Base-by-base conservation (phyloP, 2,888 invertebrate genomes). In the Andrena camellia region DNA sequence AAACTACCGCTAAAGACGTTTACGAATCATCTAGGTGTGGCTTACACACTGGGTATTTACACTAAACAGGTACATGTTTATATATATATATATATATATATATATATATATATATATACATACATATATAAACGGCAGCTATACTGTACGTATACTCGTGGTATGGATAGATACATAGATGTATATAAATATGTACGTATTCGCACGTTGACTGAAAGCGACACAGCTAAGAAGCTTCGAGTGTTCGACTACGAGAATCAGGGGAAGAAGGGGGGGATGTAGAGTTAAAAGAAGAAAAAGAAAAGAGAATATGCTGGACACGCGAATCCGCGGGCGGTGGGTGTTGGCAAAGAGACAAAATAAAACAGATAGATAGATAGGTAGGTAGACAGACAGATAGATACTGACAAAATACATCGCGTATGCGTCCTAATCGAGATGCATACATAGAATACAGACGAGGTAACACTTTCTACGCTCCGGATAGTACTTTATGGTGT, bases 141-240 rank as follows among this genome's bases (percentile, higher is more conserved):
- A 26, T 57, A 69, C 3, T 69, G 17, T 57, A 70, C 42, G 59
- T 70, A 59, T 68, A 57, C 26, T 57, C 17, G 29, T 60, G 48
- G 48, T 29, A 69, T 35, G 68, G 54, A 33, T 63, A 33, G 35
- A 35, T 63, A 69, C 50, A 68, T 42, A 42, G 42, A 42, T 42
- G 42, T 42, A 42, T 42, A 60, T 66, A 17, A 63, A 67, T 83
- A 89, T 83, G 86, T 90, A 90, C 88, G 84, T 91, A 73, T 77
- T 84, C 42, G 81, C 66, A 92, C 90, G 92, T 89, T 91, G 89
- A 92, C 88, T 91, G 91, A 91, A 93, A 93, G 93, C 93, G 89
- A 93, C 93, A 93, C 90, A 92, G 92, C 93, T 92, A 91, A n/a
- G 81, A 92, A 92, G 91, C 93, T 91, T 89, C 88, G 57, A 42